Evolutionary conservation across 2,797 vertebrate genomes (phyloP).

Genomic region (Mionectes olivaceus): DNA sequence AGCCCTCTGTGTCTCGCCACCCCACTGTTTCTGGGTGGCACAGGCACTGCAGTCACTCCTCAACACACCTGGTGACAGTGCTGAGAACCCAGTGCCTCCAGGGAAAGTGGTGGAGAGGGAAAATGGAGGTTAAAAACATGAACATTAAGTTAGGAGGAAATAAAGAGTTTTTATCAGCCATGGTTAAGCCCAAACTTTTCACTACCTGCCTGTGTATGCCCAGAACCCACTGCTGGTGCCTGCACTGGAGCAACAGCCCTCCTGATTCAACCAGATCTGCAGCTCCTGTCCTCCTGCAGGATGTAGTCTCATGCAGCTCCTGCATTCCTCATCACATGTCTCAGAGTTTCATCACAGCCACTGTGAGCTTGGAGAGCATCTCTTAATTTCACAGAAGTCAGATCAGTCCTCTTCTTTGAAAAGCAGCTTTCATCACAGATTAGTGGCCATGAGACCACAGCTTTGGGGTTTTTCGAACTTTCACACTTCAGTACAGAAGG

Average conservation of each 20-base stretch:
- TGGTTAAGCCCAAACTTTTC: not conserved
- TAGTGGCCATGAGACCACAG: not conserved
- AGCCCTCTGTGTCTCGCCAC: not conserved
- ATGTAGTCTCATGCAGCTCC: not conserved
- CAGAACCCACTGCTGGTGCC: not conserved
- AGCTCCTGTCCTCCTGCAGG: not conserved
- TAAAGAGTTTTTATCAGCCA: not conserved
- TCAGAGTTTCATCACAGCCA: not conserved
- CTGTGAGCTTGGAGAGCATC: not conserved
- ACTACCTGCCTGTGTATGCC: not conserved
- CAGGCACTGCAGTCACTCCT: not conserved
- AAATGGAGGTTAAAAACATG: not conserved
- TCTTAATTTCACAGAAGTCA: not conserved
- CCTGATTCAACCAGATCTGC: not conserved
- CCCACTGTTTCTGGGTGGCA: rapidly evolving
- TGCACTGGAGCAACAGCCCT: not conserved
- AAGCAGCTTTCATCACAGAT: not conserved
- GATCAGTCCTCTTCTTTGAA: not conserved
- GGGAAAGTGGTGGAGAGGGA: not conserved
- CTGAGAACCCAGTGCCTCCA: not conserved
- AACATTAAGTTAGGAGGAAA: not conserved
- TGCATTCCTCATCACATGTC: not conserved
- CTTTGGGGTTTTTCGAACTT: not conserved
- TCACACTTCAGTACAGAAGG: not conserved
- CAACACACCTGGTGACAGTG: not conserved